phyloP scores from a whole-genome alignment of 2,797 vertebrate species.

The Semaprochilodus insignis region DNA sequence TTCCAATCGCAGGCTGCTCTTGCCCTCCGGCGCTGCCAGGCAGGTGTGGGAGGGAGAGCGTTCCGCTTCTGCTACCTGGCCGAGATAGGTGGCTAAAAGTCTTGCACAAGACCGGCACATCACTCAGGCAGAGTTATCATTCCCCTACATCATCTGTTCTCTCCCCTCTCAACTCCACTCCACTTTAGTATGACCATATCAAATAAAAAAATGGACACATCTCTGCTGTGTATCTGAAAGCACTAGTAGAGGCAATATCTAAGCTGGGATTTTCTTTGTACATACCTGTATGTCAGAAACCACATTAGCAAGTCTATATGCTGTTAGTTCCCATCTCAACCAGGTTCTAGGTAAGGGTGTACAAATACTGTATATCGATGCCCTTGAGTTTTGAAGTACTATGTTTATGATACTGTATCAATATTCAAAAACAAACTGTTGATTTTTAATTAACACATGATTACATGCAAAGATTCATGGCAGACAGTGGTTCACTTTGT shows the following conservation, averaged over 20 bases:
- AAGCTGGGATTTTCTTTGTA: not conserved
- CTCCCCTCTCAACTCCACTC: not conserved
- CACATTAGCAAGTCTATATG: not conserved
- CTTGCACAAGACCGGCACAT: slow-evolving; percentile 26
- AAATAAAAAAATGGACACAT: not conserved
- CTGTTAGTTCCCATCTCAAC: too few species aligned
- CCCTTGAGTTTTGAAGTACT: too few species aligned
- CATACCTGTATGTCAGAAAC: not conserved
- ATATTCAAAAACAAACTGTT: too few species aligned
- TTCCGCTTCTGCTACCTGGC: slow-evolving; percentile 49
- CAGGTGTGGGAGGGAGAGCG: slow-evolving; percentile 39
- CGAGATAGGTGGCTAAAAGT: slow-evolving; percentile 25
- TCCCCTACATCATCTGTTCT: slow-evolving; percentile 15
- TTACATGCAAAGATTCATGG: too few species aligned
- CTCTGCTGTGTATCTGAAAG: not conserved
- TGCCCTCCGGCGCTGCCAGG: slow-evolving; percentile 36
- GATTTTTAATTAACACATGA: too few species aligned
- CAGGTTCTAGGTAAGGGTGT: too few species aligned
- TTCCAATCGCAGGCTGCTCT: slow-evolving; percentile 47
- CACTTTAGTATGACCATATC: not conserved
- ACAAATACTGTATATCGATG: too few species aligned
- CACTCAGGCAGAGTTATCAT: slow-evolving; percentile 15
- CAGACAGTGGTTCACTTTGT: too few species aligned
- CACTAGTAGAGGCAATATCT: not conserved
- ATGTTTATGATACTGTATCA: too few species aligned